Conservation (phyloP, 2,113 vertebrate genomes). For the Brienomyrus brachyistius region DNA sequence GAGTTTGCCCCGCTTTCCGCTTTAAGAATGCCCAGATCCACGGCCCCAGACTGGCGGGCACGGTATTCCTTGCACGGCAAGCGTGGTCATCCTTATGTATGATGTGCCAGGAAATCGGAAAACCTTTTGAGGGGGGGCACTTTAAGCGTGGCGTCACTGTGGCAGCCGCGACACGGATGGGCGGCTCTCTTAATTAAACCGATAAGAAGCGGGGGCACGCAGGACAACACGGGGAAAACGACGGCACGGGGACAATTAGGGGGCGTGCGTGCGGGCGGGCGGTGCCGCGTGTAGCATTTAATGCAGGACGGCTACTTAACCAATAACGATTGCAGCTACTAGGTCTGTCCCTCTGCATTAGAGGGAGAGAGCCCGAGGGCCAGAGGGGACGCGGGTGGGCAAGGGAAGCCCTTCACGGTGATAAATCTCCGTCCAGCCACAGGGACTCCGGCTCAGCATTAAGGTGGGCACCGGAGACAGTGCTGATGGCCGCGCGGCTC, state of each 20-base stretch:
- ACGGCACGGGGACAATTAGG: constrained; percentile 44
- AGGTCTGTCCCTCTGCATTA: neutral
- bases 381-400: neutral
- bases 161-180: constrained; percentile 61
- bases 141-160: constrained; percentile 36
- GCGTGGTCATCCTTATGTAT: neutral
- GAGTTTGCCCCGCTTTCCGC: constrained; percentile 26
- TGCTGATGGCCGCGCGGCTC: neutral
- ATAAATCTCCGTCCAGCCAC: neutral
- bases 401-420: neutral
- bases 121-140: neutral
- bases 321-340: neutral
- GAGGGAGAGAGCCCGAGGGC: neutral
- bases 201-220: constrained; percentile 69
- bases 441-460: neutral
- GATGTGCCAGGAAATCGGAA: neutral
- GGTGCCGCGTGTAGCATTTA: constrained; percentile 30
- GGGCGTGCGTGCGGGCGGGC: constrained; percentile 30
- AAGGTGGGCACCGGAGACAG: neutral
- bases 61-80: neutral
- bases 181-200: constrained; percentile 72
- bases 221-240: constrained; percentile 50
- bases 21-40: constrained; percentile 25
- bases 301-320: neutral
- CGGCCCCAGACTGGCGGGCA: neutral